Percentiles rank a stretch among this genome's conserved stretches.
These are phyloP conservation scores for Tokudaia tokunoshimensis DNA, from an alignment of 2,797 vertebrate genomes.

Conservation along the genomic window DNA sequence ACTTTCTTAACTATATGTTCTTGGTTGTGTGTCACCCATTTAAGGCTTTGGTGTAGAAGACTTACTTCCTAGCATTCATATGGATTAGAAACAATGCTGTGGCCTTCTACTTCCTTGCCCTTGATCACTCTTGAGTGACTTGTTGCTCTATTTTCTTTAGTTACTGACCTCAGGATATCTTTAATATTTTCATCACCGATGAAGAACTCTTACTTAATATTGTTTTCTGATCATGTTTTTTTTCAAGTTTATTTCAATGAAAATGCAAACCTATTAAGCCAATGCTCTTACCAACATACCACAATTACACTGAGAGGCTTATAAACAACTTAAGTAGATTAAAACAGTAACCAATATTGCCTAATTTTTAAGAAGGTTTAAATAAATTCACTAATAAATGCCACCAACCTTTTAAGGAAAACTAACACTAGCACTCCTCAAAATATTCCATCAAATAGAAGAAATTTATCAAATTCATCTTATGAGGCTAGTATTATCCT, in stretches of 20 bases:
- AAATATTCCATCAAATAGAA: neutral
- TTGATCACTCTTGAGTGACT: neutral
- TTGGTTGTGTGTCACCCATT: neutral
- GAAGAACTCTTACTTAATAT: neutral
- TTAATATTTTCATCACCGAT: neutral
- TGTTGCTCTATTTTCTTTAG: neutral
- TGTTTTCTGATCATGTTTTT: neutral
- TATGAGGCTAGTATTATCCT: neutral
- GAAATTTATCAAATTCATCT: neutral
- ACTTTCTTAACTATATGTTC: neutral
- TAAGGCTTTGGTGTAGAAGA: neutral
- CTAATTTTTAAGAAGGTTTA: neutral
- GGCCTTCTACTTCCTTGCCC: neutral
- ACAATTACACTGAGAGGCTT: neutral
- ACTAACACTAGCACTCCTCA: neutral
- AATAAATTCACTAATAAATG: neutral
- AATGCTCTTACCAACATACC: neutral
- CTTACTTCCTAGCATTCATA: neutral
- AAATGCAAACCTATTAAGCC: neutral
- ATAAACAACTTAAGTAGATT: neutral
- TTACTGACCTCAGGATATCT: neutral
- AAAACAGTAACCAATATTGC: neutral
- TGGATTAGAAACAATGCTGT: neutral
- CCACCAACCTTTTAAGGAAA: neutral
- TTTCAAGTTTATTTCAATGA: conserved; percentile 38